Base-by-base conservation (phyloP, 2,888 invertebrate genomes). In the Pseudeuparius sepicola region DNA sequence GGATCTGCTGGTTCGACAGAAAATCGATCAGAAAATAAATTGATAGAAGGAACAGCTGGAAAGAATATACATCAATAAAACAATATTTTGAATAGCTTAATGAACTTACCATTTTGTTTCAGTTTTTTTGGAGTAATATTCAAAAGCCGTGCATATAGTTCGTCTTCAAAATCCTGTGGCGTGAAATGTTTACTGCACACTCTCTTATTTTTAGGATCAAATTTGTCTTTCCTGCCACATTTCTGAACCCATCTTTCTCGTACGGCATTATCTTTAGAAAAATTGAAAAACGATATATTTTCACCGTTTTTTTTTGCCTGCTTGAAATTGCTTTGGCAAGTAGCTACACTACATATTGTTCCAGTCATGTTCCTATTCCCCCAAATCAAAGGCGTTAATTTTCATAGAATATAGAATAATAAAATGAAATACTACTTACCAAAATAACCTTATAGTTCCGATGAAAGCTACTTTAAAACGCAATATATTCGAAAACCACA, bases 151-250 rank as follows among this genome's bases (percentile, higher is more conserved):
- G 39, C 31, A 14, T 31, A 15, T 3, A 36, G 15, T 10, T 14
- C 36, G 24, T 36, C 35, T 36, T 39, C 39, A 39, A 25, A 32
- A 36, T 36, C 39, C n/a, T 28, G 20, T 14, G n/a, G 9, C 23
- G 24, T 2, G 13, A 39, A 39, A 32, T 39, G 36, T 15, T 24
- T 31, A 27, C 31, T 32, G 31, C 35, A 39, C 11, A 36, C 20
- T 16, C 31, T 36, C 32, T 36, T 36, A 36, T 39, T 31, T 36
- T 31, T 23, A n/a, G 36, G 35, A 32, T 36, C 24, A 25, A 31
- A 36, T 26, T 32, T 36, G 25, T 36, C 39, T 14, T 36, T 36
- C 20, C 37, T 16, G 23, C 27, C 16, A 28, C 35, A 35, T 35
- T 24, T 35, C 16, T 16, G 18, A 13, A 35, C 14, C 35, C 35